A percentile compares a stretch with the other conserved stretches of the same genome.
Conservation (phyloP, 2,888 invertebrate species). For the Leptinotarsa tumamoca region DNA sequence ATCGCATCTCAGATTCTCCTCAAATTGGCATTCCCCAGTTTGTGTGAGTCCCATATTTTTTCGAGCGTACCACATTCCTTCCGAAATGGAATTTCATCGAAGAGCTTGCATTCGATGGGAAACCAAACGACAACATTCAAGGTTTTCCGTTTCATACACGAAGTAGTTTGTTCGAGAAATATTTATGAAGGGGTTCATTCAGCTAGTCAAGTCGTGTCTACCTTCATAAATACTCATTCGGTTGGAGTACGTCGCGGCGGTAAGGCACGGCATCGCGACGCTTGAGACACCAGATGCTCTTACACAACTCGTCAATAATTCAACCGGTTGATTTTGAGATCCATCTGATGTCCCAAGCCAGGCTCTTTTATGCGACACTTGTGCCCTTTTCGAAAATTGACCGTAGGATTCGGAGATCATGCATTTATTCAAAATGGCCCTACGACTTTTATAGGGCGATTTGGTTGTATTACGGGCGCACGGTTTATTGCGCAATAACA, state of each 20-base stretch:
- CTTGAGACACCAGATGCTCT: constrained; percentile 58
- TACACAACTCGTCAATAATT: constrained; percentile 57
- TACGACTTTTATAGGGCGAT: constrained; percentile 10
- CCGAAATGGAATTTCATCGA: not conserved
- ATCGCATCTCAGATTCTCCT: too few species aligned
- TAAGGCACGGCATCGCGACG: constrained; percentile 47
- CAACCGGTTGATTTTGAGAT: constrained; percentile 54
- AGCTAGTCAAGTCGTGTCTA: constrained; percentile 54
- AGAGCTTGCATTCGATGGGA: constrained; percentile 9
- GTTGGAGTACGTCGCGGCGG: constrained; percentile 52
- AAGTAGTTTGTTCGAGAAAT: constrained; percentile 43
- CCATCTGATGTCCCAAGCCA: constrained; percentile 56
- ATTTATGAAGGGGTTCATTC: constrained; percentile 53
- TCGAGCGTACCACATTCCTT: not conserved
- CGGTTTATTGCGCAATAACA: constrained; percentile 9
- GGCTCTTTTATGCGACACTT: constrained; percentile 38
- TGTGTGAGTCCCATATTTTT: constrained; percentile 2
- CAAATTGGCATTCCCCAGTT: not conserved
- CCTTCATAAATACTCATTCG: constrained; percentile 58
- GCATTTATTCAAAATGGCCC: constrained; percentile 27
- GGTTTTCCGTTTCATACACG: constrained; percentile 30
- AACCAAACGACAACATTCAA: constrained; percentile 15
- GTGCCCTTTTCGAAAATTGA: constrained; percentile 37
- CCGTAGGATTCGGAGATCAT: constrained; percentile 27
- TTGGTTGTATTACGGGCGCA: constrained; percentile 4